Evolutionary conservation across 2,797 vertebrate species (phyloP).

Genomic region (Vultur gryphus): DNA sequence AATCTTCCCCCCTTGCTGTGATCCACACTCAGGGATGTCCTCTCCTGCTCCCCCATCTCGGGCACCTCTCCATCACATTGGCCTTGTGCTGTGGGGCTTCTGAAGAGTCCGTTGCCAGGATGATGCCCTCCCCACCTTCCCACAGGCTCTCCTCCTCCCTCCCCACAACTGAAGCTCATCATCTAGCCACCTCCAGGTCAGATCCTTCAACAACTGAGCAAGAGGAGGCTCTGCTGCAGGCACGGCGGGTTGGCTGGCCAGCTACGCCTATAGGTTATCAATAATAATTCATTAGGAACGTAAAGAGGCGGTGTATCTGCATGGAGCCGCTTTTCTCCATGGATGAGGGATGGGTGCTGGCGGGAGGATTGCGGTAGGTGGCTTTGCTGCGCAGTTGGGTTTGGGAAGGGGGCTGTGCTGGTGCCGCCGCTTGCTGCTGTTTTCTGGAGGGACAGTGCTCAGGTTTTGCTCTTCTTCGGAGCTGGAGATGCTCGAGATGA

Average conservation of each 20-base stretch:
- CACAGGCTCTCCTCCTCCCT: not conserved
- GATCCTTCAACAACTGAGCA: not conserved
- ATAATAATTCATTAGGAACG: not conserved
- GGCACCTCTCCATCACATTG: not conserved
- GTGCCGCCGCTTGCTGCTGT: not conserved
- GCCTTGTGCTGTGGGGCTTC: not conserved
- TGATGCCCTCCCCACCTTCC: not conserved
- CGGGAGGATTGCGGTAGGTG: not conserved
- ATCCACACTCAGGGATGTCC: rapidly evolving
- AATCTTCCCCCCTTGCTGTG: not conserved
- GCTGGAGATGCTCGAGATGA: not conserved
- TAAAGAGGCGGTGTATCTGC: not conserved
- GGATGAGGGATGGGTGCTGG: rapidly evolving
- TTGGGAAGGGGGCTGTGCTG: not conserved
- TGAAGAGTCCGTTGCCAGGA: rapidly evolving
- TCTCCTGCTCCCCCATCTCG: not conserved
- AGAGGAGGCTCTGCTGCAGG: not conserved
- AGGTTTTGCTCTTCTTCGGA: not conserved
- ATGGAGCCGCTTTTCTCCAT: not conserved
- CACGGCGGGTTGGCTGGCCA: rapidly evolving
- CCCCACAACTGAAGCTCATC: not conserved
- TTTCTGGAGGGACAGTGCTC: rapidly evolving
- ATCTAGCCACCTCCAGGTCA: not conserved
- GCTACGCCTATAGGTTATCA: not conserved
- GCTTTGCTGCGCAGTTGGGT: not conserved